Base-by-base conservation (phyloP, 2,888 invertebrate genomes). In the Apoderus coryli region DNA sequence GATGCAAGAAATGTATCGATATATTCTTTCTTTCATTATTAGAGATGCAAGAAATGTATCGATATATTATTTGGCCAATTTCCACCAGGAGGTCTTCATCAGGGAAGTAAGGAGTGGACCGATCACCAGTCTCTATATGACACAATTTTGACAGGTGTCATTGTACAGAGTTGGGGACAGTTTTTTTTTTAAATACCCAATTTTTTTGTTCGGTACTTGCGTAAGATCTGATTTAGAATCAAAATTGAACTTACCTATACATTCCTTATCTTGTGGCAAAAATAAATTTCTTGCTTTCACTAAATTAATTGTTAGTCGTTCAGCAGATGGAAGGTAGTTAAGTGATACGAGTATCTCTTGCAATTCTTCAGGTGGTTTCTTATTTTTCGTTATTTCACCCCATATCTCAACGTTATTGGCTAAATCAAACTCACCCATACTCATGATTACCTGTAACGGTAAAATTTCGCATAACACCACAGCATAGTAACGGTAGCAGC, bases 381-480 rank as follows among this genome's bases (percentile, higher is more conserved):
- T 75, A 47, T 81, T 80, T 37, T 80, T 72, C 26, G 77, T 72
- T 22, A 89, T 69, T 48, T 88, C 88, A 2, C 85, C 85, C 88
- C 88, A 89, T 25, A 89, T 76, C 60, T 89, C 76, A 10, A 76
- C 68, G 16, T 73, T 74, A 6, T 76, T 74, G 0, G 76, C 73
- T 11, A 86, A 69, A 49, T 85, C 84, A 27, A 85, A 70, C 19
- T 80, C 76, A 13, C 75, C 75, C 47, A 89, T 68, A 1, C 72
- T 69, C 33, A 89, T 73, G 41, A 76, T 69, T 14, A 57, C 79
- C 35, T 45, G 37, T 19, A n/a, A n/a, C n/a, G n/a, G n/a, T n/a
- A n/a, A n/a, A n/a, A n/a, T n/a, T n/a, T n/a, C n/a, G n/a, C n/a
- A n/a, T n/a, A n/a, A n/a, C n/a, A n/a, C n/a, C n/a, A n/a, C n/a